Base-by-base conservation (phyloP, 2,113 vertebrate genomes). In the Pollachius pollachius region DNA sequence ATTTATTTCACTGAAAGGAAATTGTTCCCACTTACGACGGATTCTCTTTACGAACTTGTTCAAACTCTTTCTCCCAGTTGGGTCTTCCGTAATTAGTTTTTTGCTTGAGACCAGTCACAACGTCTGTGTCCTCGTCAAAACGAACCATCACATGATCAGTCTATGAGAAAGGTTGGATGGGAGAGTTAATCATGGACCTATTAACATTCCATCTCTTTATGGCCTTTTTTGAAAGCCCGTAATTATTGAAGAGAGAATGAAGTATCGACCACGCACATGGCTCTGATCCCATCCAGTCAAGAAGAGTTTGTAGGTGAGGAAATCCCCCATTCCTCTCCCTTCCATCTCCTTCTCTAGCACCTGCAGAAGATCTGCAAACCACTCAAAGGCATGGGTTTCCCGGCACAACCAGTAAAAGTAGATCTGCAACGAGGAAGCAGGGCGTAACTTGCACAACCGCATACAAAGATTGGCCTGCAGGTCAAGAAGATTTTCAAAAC, bases 321-420 rank as follows among this genome's bases (percentile, higher is more conserved):
- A 96, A 73, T 93, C 85, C 0, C 83, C 87, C 90, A 94, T 94
- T 74, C 94, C 94, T 3, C 91, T 90, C 72, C 93, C 92, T 0
- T 94, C 94, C 95, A 96, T 97, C 86, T 98, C 95, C 34, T 72
- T 92, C 87, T 98, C 95, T 78, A 96, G 90, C 0, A 93, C 94
- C 79, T 92, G 93, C 0, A 98, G 87, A 15, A 98, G 90, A 83
- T 96, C 94, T 0, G 91, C 95, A 79, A 99, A 98, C 95, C 96
- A 99, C 79, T 95, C 91, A 0, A 99, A 98, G 16, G 95, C 94
- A 72, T 92, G 88, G 0, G 93, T 97, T 84, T 98, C 96, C 52
- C 94, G 92, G 77, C 95, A 98, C 25, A 99, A 89, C 96, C 96
- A 98, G 73, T 96, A 98, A 81, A 99, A 97, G 62, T 97, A 97